These are phyloP conservation scores for Macropus fuliginosus DNA, from an alignment of 2,797 vertebrate genomes.

Conservation along the genomic window DNA sequence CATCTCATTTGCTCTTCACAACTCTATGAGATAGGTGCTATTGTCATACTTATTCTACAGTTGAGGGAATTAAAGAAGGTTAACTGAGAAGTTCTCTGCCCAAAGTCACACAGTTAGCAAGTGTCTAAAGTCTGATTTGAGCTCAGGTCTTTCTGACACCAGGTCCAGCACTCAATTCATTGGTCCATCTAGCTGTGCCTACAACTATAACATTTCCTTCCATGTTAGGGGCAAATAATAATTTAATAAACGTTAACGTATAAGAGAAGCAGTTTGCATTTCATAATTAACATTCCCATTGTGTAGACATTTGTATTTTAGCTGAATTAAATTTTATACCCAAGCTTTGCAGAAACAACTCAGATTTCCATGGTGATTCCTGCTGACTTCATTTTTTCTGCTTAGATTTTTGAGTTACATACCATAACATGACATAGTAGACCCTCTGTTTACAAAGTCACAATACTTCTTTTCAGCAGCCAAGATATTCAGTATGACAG, in stretches of 20 bases:
- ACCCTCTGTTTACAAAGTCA: not conserved
- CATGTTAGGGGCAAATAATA: not conserved
- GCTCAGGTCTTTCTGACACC: not conserved
- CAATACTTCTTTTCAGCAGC: not conserved
- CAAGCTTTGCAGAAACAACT: not conserved
- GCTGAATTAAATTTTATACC: not conserved
- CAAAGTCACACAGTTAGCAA: conserved; percentile 2
- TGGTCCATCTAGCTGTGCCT: not conserved
- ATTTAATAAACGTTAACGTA: not conserved
- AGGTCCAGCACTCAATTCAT: not conserved
- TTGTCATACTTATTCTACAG: conserved; percentile 7
- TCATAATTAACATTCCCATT: not conserved
- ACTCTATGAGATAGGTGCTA: not conserved
- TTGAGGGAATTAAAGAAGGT: conserved; percentile 10
- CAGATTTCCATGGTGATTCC: not conserved
- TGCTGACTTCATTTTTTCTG: not conserved
- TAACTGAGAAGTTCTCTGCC: conserved; percentile 10
- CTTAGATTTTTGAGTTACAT: not conserved
- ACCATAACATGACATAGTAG: not conserved
- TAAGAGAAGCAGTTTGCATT: not conserved
- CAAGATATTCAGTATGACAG: not conserved
- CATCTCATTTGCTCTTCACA: not conserved
- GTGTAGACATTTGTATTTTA: not conserved
- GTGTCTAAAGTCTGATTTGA: conserved; percentile 30
- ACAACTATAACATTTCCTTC: not conserved